Evolutionary conservation across 2,888 invertebrate genomes (phyloP), one percentile per base, ranked within the genome.

Genomic region (Cybosia mesomella): DNA sequence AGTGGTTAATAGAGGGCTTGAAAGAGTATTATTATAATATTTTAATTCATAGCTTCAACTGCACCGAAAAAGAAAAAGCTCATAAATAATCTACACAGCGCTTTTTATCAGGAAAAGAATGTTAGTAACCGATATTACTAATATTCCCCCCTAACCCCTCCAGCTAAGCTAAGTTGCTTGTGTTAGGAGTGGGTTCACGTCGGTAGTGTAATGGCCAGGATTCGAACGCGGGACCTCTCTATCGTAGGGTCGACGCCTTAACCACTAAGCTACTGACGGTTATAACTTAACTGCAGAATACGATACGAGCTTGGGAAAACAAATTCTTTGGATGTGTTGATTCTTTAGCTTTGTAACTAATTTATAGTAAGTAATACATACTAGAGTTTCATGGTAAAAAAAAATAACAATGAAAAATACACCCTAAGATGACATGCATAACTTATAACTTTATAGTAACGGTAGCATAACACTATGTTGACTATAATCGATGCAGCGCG

Each of bases 401-500:
- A 58, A 67, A 11, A 32, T 32, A 9, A 32, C 69, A 59, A 65
- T 24, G 53, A 32, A 70, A 76, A 71, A 28, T 76, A n/a, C 7
- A 67, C 77, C 67, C 28, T 70, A 71, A 53, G 2, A 1, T 55
- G 1, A 49, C 49, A 22, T 34, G 49, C 32, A 72, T 64, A 80
- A 65, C 43, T 64, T 67, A 62, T 63, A 71, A 68, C 77, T 79
- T 73, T 72, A 73, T 73, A 32, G 57, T 71, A 36, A 24, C 1
- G 58, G 22, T 57, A 54, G 22, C 34, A 60, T 55, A 76, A 73
- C 69, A 63, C 76, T 73, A 69, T 65, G 61, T 15, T 57, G 58
- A 53, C 73, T 82, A 79, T 80, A 75, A 81, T 82, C 79, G 81
- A 80, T 73, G 79, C 67, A 66, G 66, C 82, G 72, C 70, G 32